Evolutionary conservation across 2,888 invertebrate genomes (phyloP).

Genomic region (Callyntrura sp.): DNA sequence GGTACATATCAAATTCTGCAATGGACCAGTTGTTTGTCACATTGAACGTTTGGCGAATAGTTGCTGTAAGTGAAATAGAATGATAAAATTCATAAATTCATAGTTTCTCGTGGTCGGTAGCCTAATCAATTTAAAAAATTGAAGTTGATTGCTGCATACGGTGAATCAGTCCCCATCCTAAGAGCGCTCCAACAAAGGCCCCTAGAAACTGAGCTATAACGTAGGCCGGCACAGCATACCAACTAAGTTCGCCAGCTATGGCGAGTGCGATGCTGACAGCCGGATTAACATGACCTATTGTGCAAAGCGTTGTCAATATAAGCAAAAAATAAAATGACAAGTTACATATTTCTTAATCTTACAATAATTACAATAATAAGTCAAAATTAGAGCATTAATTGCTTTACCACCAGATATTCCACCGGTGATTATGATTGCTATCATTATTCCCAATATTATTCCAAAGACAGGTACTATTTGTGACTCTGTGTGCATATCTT

Average conservation of each 20-base stretch:
- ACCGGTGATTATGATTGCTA: constrained; percentile 75
- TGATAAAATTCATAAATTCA: neutral
- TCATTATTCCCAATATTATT: constrained; percentile 80
- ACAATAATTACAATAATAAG: too few relatives aligned
- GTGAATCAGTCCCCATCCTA: constrained; percentile 72
- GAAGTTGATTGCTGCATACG: too few relatives aligned
- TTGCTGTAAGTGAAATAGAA: constrained; percentile 31
- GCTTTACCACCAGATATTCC: constrained; percentile 78
- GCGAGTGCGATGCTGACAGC: constrained; percentile 79
- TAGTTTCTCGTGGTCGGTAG: too few relatives aligned
- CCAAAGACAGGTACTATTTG: constrained; percentile 76
- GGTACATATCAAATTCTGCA: constrained; percentile 59
- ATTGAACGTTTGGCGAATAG: neutral
- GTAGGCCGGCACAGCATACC: constrained; percentile 81
- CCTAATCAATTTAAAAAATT: neutral
- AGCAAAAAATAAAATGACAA: neutral
- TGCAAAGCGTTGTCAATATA: neutral
- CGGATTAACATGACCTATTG: constrained; percentile 77
- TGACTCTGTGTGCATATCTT: constrained; percentile 45
- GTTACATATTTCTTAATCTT: neutral
- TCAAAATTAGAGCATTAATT: too few relatives aligned
- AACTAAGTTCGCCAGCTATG: constrained; percentile 78
- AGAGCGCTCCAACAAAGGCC: constrained; percentile 76
- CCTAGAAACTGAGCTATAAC: constrained; percentile 79
- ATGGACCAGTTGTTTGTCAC: constrained; percentile 37